Evolutionary conservation across 2,797 vertebrate genomes (phyloP).

Genomic region (Tangara arthus): DNA sequence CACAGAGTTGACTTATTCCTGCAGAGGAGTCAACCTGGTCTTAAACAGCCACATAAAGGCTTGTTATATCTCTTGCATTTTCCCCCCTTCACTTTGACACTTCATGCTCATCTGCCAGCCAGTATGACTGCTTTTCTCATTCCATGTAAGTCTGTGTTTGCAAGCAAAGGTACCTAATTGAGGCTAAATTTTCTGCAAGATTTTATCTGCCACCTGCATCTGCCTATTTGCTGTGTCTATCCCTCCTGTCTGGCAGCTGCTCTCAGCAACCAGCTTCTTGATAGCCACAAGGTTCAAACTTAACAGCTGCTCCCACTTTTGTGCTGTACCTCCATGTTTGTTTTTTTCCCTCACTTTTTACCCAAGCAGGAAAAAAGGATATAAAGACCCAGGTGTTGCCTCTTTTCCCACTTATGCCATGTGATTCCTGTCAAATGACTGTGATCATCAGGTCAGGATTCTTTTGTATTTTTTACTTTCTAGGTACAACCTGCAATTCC

Average conservation of each 20-base stretch:
- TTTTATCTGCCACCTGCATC: neutral
- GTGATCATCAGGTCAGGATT: neutral
- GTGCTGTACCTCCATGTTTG: neutral
- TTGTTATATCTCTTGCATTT: neutral
- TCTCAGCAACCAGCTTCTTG: neutral
- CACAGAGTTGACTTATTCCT: neutral
- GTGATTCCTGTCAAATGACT: neutral
- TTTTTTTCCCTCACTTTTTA: rapidly evolving
- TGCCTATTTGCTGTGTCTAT: neutral
- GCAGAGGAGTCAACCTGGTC: neutral
- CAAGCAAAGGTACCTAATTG: neutral
- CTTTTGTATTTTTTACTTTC: neutral
- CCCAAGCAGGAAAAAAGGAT: neutral
- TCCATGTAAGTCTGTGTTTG: neutral
- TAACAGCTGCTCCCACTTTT: neutral
- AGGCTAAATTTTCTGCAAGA: neutral
- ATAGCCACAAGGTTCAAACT: neutral
- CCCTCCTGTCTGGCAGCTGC: neutral
- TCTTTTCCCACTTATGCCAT: neutral
- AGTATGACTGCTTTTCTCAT: neutral
- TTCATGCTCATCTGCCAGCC: neutral
- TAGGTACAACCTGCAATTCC: neutral
- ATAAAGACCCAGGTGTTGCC: neutral
- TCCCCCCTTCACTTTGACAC: neutral
- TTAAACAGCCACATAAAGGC: neutral